Percentiles rank a stretch among this genome's conserved stretches.
Conservation (phyloP, 92 coral and sea anemone genomes). For the Galaxea fascicularis region DNA sequence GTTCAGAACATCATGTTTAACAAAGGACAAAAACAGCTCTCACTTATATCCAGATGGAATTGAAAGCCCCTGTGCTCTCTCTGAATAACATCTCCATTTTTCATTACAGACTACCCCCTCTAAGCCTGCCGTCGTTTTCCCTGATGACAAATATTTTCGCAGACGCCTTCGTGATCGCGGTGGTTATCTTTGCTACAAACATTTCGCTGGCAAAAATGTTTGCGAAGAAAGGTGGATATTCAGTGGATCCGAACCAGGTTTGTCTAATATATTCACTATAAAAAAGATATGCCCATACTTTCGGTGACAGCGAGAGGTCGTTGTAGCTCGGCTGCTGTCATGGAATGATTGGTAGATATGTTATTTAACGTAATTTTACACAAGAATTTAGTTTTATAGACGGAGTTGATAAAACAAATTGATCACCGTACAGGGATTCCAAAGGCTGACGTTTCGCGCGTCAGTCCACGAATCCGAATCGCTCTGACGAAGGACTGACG, state of each 20-base stretch:
- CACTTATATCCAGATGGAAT: too few species aligned
- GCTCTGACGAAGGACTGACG: too few species aligned
- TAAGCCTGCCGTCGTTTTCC: slow-evolving; percentile 77
- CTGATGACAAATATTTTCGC: slow-evolving; percentile 62
- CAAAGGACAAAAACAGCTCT: too few species aligned
- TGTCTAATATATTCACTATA: not conserved
- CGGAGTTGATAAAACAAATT: too few species aligned
- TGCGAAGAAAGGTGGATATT: slow-evolving; percentile 88
- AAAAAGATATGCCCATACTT: not conserved
- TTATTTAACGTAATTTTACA: too few species aligned
- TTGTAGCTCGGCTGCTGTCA: not conserved
- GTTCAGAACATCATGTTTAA: too few species aligned
- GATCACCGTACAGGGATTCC: too few species aligned
- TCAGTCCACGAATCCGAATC: too few species aligned
- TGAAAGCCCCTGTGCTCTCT: not conserved
- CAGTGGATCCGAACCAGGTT: slow-evolving; percentile 92
- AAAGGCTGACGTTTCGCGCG: too few species aligned
- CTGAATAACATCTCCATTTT: not conserved
- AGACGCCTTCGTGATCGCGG: slow-evolving; percentile 93
- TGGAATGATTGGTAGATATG: too few species aligned
- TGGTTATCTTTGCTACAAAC: slow-evolving; percentile 93
- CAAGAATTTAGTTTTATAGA: too few species aligned
- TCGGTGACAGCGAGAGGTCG: too few species aligned
- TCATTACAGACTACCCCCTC: slow-evolving; percentile 75
- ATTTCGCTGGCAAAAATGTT: slow-evolving; percentile 88